Percentiles rank a stretch among this genome's conserved stretches.
Evolutionary conservation across 2,888 invertebrate species (phyloP).

Genomic region (Icerya purchasi): DNA sequence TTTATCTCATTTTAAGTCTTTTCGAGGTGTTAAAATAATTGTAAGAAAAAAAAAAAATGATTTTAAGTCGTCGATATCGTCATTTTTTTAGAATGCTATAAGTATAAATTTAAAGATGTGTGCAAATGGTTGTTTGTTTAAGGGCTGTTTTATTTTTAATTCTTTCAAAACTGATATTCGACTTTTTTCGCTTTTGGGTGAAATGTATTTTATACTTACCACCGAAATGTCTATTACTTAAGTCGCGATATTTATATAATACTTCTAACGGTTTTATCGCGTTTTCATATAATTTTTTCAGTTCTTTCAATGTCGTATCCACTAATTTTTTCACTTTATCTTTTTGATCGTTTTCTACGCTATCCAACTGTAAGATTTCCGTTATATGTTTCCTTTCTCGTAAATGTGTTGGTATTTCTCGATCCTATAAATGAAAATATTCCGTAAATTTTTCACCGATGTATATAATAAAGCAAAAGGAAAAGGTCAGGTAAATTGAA

Average conservation of each 20-base stretch:
- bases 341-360: constrained; percentile 41
- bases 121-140: no score
- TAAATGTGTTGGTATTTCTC: constrained; percentile 51
- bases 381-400: constrained; percentile 59
- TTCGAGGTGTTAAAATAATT: no score
- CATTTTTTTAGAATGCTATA: no score
- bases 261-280: constrained; percentile 76
- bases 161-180: no score
- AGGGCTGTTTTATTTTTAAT: no score
- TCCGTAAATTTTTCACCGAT: no score
- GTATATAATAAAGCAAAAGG: no score
- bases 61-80: no score
- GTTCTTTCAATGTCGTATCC: constrained; percentile 55
- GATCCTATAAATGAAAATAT: constrained; percentile 37
- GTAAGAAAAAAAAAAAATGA: no score
- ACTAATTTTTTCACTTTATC: constrained; percentile 51
- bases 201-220: constrained; percentile 28
- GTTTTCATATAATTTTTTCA: constrained; percentile 64
- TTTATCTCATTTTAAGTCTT: no score
- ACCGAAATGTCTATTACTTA: constrained; percentile 76
- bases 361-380: constrained; percentile 55
- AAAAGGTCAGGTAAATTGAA: no score
- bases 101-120: no score
- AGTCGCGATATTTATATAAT: constrained; percentile 75
- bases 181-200: neutral